Percentiles rank a stretch among this genome's conserved stretches.
These are phyloP conservation scores for Crioceris asparagi DNA, from an alignment of 2,888 invertebrate genomes.

Conservation along the genomic window DNA sequence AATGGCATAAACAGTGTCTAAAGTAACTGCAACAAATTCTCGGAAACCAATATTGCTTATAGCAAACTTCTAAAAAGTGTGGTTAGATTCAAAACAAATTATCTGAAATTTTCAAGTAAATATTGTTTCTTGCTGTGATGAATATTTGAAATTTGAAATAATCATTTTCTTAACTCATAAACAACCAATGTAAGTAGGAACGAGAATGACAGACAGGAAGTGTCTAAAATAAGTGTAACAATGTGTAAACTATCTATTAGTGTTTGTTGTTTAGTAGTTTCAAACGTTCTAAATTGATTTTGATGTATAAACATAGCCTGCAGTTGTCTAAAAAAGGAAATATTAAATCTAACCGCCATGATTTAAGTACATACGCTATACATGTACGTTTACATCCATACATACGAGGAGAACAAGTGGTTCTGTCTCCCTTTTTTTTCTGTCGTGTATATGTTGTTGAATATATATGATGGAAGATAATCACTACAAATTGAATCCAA, in stretches of 20 bases:
- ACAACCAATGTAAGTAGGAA: not conserved
- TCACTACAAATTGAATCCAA: conserved; percentile 38
- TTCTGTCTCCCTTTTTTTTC: conserved; percentile 24
- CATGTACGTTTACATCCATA: conserved; percentile 1
- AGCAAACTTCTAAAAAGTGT: no score
- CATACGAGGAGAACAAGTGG: conserved; percentile 14
- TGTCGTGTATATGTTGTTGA: conserved; percentile 17
- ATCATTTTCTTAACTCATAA: no score
- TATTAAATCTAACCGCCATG: conserved; percentile 25
- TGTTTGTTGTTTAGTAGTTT: conserved; percentile 19
- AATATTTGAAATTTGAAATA: no score
- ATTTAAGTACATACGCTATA: conserved; percentile 15
- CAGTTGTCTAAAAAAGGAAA: conserved; percentile 26
- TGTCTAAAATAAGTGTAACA: conserved; percentile 14
- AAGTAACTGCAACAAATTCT: no score
- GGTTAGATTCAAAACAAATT: no score
- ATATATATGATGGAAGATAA: conserved; percentile 26
- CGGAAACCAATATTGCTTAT: no score
- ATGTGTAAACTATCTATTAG: conserved; percentile 18
- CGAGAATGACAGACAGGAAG: conserved; percentile 9
- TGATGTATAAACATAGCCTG: conserved; percentile 21
- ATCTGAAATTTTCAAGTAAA: no score
- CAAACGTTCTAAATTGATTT: conserved; percentile 22
- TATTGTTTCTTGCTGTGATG: no score
- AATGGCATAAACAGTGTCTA: no score